These are phyloP conservation scores for Ephestia elutella DNA, from an alignment of 1,140 invertebrate genomes.

Conservation along the genomic window DNA sequence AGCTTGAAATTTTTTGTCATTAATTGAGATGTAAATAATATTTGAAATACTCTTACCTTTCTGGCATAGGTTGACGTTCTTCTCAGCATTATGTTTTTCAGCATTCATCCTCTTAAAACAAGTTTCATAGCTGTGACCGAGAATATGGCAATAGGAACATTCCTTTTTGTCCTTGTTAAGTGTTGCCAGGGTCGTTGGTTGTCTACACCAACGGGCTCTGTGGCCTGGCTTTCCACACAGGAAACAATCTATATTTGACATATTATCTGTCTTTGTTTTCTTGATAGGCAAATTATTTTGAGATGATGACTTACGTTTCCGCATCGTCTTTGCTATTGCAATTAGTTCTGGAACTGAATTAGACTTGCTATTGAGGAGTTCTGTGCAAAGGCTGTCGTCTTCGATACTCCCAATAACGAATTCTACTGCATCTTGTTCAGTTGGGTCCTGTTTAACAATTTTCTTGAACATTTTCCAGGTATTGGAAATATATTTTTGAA, in stretches of 20 bases:
- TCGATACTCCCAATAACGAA: constrained; percentile 23
- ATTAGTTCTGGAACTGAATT: constrained; percentile 19
- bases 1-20: no score
- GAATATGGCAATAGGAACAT: constrained; percentile 12
- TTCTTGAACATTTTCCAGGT: constrained; percentile 22
- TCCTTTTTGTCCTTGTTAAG: constrained; percentile 1
- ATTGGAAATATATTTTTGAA: constrained; percentile 21
- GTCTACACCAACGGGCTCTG: constrained; percentile 1
- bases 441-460: constrained; percentile 25
- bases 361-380: constrained; percentile 16
- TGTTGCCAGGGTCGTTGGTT: background rate
- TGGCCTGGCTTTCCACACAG: constrained; percentile 6
- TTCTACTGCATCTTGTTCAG: constrained; percentile 20
- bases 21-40: no score
- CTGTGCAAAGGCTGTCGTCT: constrained; percentile 16
- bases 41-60: no score
- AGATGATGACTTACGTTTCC: constrained; percentile 8
- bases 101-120: constrained; percentile 14
- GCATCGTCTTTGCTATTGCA: constrained; percentile 15
- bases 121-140: constrained; percentile 12
- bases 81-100: background rate
- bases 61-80: constrained; percentile 14
- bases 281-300: no score
- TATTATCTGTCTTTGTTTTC: no score
- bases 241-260: background rate